Conservation (phyloP, 2,113 vertebrate species). For the Gobius niger region DNA sequence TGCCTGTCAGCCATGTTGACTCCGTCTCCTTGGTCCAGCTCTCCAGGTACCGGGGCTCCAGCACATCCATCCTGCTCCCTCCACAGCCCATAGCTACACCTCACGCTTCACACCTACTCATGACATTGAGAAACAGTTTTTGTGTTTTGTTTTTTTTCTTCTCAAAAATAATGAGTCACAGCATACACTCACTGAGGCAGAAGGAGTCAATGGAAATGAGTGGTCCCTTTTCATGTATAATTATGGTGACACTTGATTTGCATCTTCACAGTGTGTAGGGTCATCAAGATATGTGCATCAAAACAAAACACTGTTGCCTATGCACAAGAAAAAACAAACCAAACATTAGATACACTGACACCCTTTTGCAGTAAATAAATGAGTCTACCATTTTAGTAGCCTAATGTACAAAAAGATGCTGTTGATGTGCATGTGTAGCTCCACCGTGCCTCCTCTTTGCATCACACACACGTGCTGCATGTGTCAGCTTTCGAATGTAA, state of each 20-base stretch:
- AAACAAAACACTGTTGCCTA: conserved; percentile 2
- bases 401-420: not conserved
- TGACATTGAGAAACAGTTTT: not conserved
- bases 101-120: conserved; percentile 18
- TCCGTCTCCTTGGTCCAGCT: conserved; percentile 84
- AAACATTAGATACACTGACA: not conserved
- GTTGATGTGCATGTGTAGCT: not conserved
- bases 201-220: not conserved
- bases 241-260: not conserved
- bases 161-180: not conserved
- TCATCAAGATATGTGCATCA: not conserved
- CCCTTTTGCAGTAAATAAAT: not conserved
- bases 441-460: not conserved
- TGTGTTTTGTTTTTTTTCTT: not conserved
- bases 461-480: not conserved
- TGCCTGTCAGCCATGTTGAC: conserved; percentile 81
- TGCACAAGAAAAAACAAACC: not conserved
- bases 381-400: not conserved
- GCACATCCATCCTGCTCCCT: conserved; percentile 78
- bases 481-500: not conserved
- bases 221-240: not conserved
- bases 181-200: not conserved
- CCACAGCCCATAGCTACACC: conserved; percentile 76
- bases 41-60: conserved; percentile 80
- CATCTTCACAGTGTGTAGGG: not conserved